Percentiles rank a stretch among this genome's conserved stretches.
Evolutionary conservation across 2,797 vertebrate genomes (phyloP).

Genomic region (Psittacula echo): DNA sequence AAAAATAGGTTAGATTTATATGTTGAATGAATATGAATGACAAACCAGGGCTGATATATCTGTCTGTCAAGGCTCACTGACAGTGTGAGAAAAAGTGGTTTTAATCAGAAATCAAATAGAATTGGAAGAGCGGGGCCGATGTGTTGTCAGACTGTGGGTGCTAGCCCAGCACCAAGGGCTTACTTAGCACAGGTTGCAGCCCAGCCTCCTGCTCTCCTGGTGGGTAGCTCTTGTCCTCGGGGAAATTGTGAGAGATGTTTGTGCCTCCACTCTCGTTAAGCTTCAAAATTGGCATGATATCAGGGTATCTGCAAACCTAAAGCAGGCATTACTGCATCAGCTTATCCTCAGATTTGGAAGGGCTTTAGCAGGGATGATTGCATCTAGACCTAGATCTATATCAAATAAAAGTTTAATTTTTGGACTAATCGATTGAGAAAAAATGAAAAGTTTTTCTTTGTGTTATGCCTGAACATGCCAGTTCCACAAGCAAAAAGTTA

Average conservation of each 20-base stretch:
- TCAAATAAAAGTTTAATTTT: neutral
- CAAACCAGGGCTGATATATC: neutral
- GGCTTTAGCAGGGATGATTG: neutral
- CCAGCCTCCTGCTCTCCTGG: neutral
- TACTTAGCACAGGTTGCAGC: neutral
- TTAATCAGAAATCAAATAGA: neutral
- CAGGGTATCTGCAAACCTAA: neutral
- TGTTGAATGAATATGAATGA: neutral
- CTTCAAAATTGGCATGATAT: neutral
- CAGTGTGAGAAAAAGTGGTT: neutral
- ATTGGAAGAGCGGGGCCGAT: neutral
- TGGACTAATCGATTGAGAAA: fast-evolving
- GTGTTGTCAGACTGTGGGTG: neutral
- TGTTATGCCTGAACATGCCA: neutral
- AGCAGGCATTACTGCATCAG: neutral
- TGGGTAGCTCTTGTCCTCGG: neutral
- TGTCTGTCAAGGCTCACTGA: neutral
- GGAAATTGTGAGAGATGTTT: neutral
- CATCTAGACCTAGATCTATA: neutral
- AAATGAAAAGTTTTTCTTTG: neutral
- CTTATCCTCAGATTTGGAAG: neutral
- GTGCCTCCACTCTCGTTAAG: neutral
- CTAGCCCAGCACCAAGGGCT: fast-evolving
- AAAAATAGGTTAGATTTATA: neutral
- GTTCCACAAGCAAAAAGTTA: neutral